Base-by-base conservation (phyloP, 2,888 invertebrate genomes). In the Apantesis nais region DNA sequence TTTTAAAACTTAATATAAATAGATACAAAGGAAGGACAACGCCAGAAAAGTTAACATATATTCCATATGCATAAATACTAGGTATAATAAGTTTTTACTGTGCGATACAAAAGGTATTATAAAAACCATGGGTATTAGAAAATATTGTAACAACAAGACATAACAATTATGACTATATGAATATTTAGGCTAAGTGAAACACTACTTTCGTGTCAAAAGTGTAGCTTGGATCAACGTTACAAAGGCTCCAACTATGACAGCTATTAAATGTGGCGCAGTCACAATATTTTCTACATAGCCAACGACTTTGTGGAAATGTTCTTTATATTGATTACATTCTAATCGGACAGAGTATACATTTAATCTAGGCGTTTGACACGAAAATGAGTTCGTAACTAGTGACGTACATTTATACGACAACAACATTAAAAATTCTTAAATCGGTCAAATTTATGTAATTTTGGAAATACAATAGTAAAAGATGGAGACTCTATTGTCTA, bases 11-110 rank as follows among this genome's bases (percentile, higher is more conserved):
- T 79, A 79, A 80, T 81, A 77, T 66, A 62, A 58, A 55, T 60
- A 67, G 25, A 44, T 68, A 73, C 34, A 62, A 62, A 68, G 68
- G 67, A 79, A 74, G 71, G 60, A 52, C 67, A 67, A 72, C 74
- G 72, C 34, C 72, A 71, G 74, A 66, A 61, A 69, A 48, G 68
- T 41, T 60, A 72, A 81, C 71, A 72, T 75, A 79, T 77, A 80
- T 81, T 67, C 75, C 71, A 70, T 80, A 81, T 71, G 73, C 74
- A 73, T 72, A 66, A 69, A 74, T 75, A 80, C 79, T 77, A 77
- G n/a, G n/a, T n/a, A n/a, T n/a, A n/a, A n/a, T 73, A 80, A 80
- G 81, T 81, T 81, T 75, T 72, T 75, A 75, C 70, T 74, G 68
- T 79, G 69, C 65, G 66, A 77, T 66, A 77, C 65, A 76, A 72